Conservation (phyloP, 2,888 invertebrate genomes). For the Patella depressa region DNA sequence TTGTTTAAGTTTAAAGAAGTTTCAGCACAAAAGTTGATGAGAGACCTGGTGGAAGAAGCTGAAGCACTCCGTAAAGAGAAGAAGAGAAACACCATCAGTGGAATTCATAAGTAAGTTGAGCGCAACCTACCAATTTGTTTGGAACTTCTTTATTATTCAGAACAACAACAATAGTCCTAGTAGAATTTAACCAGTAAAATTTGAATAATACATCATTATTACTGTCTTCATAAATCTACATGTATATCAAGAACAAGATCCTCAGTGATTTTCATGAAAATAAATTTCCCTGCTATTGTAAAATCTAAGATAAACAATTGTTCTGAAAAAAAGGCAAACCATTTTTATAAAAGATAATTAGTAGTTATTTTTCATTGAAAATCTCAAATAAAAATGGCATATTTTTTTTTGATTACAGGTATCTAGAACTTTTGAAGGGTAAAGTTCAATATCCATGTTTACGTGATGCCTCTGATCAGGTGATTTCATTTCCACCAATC, state of each 20-base stretch:
- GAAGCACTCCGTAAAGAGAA: constrained; percentile 86
- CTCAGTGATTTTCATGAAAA: too few species aligned
- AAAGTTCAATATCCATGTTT: constrained; percentile 83
- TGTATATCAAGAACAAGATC: too few species aligned
- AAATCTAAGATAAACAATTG: too few species aligned
- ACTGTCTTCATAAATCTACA: too few species aligned
- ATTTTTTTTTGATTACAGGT: constrained; percentile 71
- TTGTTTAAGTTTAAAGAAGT: constrained; percentile 77
- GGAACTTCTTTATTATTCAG: too few species aligned
- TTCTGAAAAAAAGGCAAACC: neutral
- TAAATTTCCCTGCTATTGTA: too few species aligned
- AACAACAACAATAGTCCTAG: too few species aligned
- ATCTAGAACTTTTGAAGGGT: constrained; percentile 83
- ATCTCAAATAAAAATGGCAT: neutral
- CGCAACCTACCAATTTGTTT: too few species aligned
- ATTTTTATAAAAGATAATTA: neutral
- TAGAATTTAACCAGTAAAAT: too few species aligned
- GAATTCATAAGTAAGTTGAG: constrained; percentile 80
- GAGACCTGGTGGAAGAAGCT: constrained; percentile 82
- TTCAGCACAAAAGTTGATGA: constrained; percentile 80
- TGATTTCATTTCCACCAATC: constrained; percentile 89
- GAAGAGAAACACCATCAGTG: constrained; percentile 85
- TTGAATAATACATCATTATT: too few species aligned
- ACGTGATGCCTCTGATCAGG: constrained; percentile 76
- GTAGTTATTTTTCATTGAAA: neutral